Evolutionary conservation across 2,888 invertebrate genomes (phyloP).

Genomic region (Trimorus sp.): DNA sequence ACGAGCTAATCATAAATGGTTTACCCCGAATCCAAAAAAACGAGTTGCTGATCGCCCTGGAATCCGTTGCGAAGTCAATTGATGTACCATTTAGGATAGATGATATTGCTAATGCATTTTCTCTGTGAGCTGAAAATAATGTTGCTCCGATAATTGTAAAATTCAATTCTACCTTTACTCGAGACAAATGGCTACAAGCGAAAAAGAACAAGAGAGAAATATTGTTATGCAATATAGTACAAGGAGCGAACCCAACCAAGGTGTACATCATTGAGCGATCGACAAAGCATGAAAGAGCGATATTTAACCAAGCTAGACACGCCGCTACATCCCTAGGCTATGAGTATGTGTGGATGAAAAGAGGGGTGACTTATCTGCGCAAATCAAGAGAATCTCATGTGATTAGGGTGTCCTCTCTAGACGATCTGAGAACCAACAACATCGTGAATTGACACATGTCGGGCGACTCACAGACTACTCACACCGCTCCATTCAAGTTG

Average conservation of each 20-base stretch:
- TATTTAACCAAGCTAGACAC: too few species aligned
- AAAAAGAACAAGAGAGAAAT: neutral
- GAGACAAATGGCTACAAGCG: neutral
- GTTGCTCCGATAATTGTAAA: neutral
- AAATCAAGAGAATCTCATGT: too few species aligned
- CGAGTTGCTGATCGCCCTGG: neutral
- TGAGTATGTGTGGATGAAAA: too few species aligned
- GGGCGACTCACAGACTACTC: too few species aligned
- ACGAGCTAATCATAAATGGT: neutral
- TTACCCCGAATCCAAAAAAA: neutral
- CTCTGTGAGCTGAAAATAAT: neutral
- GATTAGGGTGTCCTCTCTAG: too few species aligned
- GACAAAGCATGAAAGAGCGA: neutral
- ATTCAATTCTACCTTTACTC: constrained; percentile 11
- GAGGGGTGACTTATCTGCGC: too few species aligned
- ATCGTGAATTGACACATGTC: too few species aligned
- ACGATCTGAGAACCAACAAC: too few species aligned
- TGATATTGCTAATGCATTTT: neutral
- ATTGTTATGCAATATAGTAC: neutral
- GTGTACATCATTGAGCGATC: neutral
- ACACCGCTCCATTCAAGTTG: too few species aligned
- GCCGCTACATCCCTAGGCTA: too few species aligned
- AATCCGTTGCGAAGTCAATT: neutral
- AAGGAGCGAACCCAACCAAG: neutral
- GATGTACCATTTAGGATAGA: neutral